Base-by-base conservation (phyloP, 1,140 invertebrate species). In the Trinorchestia longiramus region DNA sequence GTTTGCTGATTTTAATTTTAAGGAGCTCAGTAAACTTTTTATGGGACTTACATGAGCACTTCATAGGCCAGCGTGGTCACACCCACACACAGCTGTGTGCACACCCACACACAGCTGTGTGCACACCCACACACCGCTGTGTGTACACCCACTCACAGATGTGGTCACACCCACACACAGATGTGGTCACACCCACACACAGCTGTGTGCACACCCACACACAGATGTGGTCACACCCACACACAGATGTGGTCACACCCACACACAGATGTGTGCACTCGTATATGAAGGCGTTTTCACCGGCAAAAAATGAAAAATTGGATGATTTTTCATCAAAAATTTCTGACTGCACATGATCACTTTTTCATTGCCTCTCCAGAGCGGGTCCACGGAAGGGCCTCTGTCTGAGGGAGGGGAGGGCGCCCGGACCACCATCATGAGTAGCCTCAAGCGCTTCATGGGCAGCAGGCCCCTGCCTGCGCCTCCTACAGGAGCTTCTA, bases 371-470 rank as follows among this genome's bases (percentile, higher is more conserved):
- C 90, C 90, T 42, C 41, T 43, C 41, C 92, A 94, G 92, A 94
- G 92, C 44, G 92, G 92, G 92, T 45, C 43, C 6, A 94, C 43
- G 40, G 92, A 94, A 45, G 92, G 92, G 43, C 95, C 87, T 0
- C 28, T 77, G 36, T 95, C 87, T 19, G 95, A 87, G 87, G 95
- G 95, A 6, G 87, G 95, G 43, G 41, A 44, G 36, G 42, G 62
- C 57, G 77, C 15, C 62, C 42, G 95, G 41, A 95, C 15, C 43
- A 62, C 62, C n/a, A 43, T 96, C 41, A 77, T 95, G 62, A 87
- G 95, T n/a, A 96, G 95, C 90, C 88, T 96, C 40, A 96, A 96
- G 88, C 87, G 90, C 47, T 91, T 96, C 47, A 96, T 96, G 95
- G 95, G 95, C 40, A 96, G 90, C 87, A n/a, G 95, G n/a, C 95